phyloP scores from a whole-genome alignment of 2,888 invertebrate genomes.

The Antheraea yamamai region DNA sequence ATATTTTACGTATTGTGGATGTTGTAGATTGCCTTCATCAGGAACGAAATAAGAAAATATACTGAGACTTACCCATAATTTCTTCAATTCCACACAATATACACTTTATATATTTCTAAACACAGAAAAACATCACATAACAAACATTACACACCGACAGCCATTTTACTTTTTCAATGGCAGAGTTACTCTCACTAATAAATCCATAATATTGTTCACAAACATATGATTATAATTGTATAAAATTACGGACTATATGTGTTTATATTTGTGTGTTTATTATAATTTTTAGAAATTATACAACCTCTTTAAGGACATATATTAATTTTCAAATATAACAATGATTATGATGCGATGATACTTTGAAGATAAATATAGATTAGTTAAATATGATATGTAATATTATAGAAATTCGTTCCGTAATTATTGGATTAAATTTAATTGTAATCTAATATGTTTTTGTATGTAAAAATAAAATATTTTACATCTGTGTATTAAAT shows the following conservation, averaged over 20 bases:
- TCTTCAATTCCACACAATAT: constrained; percentile 43
- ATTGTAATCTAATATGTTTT: too few relatives aligned
- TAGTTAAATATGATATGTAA: too few relatives aligned
- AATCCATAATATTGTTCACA: neutral
- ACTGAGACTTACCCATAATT: constrained; percentile 67
- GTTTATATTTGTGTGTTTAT: too few relatives aligned
- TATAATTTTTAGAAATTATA: too few relatives aligned
- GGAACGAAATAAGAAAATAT: constrained; percentile 19
- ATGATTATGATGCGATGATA: too few relatives aligned
- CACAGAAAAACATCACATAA: constrained; percentile 66
- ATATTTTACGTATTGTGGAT: neutral
- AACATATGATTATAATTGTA: too few relatives aligned
- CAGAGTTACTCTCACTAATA: constrained; percentile 10
- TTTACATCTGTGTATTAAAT: constrained; percentile 29
- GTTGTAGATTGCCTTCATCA: neutral
- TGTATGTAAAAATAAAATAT: neutral
- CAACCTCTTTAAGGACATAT: too few relatives aligned
- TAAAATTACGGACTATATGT: too few relatives aligned
- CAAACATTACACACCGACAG: constrained; percentile 66
- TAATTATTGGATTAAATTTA: too few relatives aligned
- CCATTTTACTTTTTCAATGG: constrained; percentile 61
- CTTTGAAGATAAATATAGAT: too few relatives aligned
- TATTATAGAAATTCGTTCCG: too few relatives aligned
- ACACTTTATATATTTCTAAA: constrained; percentile 50
- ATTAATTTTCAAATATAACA: too few relatives aligned